A percentile compares a stretch with the other conserved stretches of the same genome.
Conservation (phyloP, 2,113 vertebrate species). For the Oreochromis spilurus region DNA sequence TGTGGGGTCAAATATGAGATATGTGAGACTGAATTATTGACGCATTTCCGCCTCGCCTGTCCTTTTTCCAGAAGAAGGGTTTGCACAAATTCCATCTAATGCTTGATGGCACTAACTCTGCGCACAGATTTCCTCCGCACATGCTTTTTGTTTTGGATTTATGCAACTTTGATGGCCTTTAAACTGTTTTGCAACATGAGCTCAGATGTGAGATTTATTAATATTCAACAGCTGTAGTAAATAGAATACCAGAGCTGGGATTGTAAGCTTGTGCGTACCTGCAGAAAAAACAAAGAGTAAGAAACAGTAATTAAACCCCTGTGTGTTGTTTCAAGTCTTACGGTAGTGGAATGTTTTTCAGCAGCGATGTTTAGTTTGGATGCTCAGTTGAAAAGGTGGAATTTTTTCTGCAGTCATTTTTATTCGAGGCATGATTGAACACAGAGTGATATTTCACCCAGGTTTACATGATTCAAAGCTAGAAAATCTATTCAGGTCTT, state of each 20-base stretch:
- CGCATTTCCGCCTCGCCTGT: background rate
- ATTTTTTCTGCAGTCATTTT: background rate
- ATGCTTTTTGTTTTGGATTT: background rate
- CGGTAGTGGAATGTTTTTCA: background rate
- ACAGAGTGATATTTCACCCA: background rate
- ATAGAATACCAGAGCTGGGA: background rate
- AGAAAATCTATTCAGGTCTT: background rate
- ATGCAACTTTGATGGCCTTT: background rate
- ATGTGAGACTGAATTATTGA: conserved; percentile 49
- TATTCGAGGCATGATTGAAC: background rate
- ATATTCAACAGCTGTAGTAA: background rate
- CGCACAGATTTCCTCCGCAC: background rate
- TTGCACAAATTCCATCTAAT: background rate
- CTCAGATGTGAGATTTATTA: background rate
- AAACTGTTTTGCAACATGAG: background rate
- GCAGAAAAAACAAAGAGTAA: background rate
- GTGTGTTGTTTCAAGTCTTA: background rate
- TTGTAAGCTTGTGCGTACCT: background rate
- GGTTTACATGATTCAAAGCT: background rate
- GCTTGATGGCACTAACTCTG: background rate
- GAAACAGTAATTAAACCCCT: background rate
- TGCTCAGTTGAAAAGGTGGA: background rate
- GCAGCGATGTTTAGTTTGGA: background rate
- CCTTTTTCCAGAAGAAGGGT: background rate
- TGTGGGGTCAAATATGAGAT: conserved; percentile 51